These are phyloP conservation scores for Pipra filicauda DNA, from an alignment of 2,113 vertebrate genomes.

Conservation along the genomic window DNA sequence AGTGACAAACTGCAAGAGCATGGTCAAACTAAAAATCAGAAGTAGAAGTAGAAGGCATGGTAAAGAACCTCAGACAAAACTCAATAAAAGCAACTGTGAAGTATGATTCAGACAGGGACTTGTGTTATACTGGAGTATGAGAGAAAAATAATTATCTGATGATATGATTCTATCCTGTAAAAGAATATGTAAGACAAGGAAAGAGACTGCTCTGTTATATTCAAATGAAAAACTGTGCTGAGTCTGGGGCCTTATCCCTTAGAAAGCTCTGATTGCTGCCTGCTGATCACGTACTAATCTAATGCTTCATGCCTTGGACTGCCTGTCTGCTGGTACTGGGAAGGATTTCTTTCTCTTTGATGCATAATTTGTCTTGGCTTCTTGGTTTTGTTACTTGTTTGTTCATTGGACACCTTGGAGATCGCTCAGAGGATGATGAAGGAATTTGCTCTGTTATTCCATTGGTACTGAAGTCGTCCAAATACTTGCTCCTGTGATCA, in stretches of 20 bases:
- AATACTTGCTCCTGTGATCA: not conserved
- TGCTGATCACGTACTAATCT: not conserved
- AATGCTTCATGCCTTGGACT: not conserved
- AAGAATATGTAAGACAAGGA: not conserved
- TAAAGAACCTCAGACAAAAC: not conserved
- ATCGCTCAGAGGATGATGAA: rapidly evolving
- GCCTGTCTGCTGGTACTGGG: not conserved
- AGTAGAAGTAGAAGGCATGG: not conserved
- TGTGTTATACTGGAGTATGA: not conserved
- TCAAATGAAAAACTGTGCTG: not conserved
- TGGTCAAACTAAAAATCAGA: not conserved
- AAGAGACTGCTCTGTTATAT: not conserved
- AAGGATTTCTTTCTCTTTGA: not conserved
- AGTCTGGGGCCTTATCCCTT: not conserved
- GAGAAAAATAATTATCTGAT: not conserved
- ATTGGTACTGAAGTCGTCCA: not conserved
- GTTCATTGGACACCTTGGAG: not conserved
- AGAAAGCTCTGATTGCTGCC: not conserved
- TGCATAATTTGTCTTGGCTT: not conserved
- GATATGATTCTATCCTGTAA: not conserved
- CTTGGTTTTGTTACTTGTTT: not conserved
- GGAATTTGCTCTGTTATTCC: not conserved
- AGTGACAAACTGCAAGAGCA: not conserved
- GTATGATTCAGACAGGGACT: not conserved
- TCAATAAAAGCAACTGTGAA: not conserved